phyloP scores from a whole-genome alignment of 2,888 invertebrate genomes.

The Kuschelorhynchus macadamiae region DNA sequence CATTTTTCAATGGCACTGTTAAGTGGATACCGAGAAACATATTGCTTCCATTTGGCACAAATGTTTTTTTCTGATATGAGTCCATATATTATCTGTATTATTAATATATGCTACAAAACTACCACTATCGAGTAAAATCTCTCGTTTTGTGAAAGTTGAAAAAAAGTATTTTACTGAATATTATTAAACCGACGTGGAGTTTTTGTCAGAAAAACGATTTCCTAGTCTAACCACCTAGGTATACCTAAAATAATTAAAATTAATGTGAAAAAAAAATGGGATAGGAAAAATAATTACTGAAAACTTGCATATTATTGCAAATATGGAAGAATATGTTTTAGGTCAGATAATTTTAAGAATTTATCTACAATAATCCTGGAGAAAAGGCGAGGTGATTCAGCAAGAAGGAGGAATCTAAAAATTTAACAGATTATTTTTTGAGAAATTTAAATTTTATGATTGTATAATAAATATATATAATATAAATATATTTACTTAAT shows the following conservation, averaged over 20 bases:
- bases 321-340: conserved; percentile 33
- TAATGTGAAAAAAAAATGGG: too few relatives aligned
- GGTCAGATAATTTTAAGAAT: conserved; percentile 65
- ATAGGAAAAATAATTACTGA: too few relatives aligned
- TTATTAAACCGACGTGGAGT: too few relatives aligned
- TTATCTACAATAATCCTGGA: conserved; percentile 68
- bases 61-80: too few relatives aligned
- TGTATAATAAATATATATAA: conserved; percentile 61
- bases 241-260: too few relatives aligned
- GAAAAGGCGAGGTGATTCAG: conserved; percentile 67
- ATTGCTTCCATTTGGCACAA: not conserved
- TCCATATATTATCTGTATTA: too few relatives aligned
- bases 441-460: conserved; percentile 65
- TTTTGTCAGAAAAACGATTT: too few relatives aligned
- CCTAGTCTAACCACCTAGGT: too few relatives aligned
- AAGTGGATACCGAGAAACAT: conserved; percentile 20
- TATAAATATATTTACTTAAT: conserved; percentile 65
- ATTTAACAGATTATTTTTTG: conserved; percentile 69
- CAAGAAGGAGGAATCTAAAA: conserved; percentile 66
- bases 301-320: too few relatives aligned
- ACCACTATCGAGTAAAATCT: not conserved
- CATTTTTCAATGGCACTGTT: conserved; percentile 27
- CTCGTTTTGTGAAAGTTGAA: too few relatives aligned
- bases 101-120: too few relatives aligned
- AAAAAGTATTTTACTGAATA: too few relatives aligned